phyloP scores from a whole-genome alignment of 2,113 vertebrate genomes.

The Semnopithecus entellus region DNA sequence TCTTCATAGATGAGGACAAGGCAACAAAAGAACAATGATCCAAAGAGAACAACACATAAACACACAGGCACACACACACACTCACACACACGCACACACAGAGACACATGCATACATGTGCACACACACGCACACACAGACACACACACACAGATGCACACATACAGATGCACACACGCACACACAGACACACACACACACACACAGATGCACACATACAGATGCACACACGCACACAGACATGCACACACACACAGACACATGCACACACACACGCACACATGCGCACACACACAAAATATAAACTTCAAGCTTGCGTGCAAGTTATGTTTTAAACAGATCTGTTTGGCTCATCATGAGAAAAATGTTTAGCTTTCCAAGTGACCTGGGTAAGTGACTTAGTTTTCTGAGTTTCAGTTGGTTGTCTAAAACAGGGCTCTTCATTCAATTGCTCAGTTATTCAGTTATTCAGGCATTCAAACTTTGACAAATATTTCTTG shows the following conservation, averaged over 20 bases:
- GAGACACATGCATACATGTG: too few species aligned
- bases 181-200: not conserved
- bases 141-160: not conserved
- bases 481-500: not conserved
- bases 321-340: not conserved
- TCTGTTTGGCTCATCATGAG: not conserved
- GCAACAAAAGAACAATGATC: not conserved
- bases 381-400: not conserved
- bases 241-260: not conserved
- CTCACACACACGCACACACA: too few species aligned
- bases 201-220: not conserved
- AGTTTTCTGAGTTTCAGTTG: not conserved
- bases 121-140: too few species aligned
- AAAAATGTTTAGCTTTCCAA: not conserved
- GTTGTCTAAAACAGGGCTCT: not conserved
- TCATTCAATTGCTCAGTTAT: not conserved
- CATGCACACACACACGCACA: not conserved
- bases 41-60: not conserved
- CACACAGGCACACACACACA: not conserved
- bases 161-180: too few species aligned
- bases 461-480: not conserved
- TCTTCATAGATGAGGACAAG: not conserved
- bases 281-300: not conserved
- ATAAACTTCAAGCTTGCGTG: not conserved
- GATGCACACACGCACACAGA: not conserved